Evolutionary conservation across 2,113 vertebrate genomes (phyloP), one percentile per base, ranked within the genome.

Genomic region (Corythoichthys haematopterus): DNA sequence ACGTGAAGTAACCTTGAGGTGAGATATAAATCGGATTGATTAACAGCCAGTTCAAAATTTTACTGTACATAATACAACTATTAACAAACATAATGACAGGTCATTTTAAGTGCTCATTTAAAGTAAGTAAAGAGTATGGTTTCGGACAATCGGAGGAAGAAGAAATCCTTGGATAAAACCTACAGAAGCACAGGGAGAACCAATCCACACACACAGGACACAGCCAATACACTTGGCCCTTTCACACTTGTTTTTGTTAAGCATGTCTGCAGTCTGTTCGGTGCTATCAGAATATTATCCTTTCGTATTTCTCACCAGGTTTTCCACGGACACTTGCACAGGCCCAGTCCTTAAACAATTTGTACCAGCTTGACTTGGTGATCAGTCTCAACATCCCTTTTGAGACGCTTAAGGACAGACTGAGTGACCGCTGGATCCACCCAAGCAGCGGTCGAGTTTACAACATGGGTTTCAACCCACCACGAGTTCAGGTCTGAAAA

Each of bases 401-500:
- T 0, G 95, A 96, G 87, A 96, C 95, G 0, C 89, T 98, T 45
- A 96, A 91, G 81, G 95, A 98, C 28, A 91, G 97, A 1, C 90
- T 99, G 81, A 94, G 94, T 0, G 91, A 93, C 20, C 93, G 95
- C 65, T 98, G 96, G 97, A 85, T 97, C 72, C 97, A 98, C 69
- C 94, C 87, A 0, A 66, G 78, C 69, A 98, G 97, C 0, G 96
- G 97, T 1, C 91, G 97, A 69, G 95, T 98, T 20, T 99, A 98
- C 87, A 99, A 98, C 87, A 90, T 95, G 94, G 93, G 93, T 83
- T 98, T 97, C 91, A 97, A 98, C 79, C 95, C 95, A 0, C 95
- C 96, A 9, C 91, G 79, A 0, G 84, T 91, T 1, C 90, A 89
- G 70, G 97, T 98, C 64, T 81, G 88, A 11, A 55, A 53, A 43